Conservation (phyloP, 2,113 vertebrate species). For the Cryptomyrus ogoouensis region DNA sequence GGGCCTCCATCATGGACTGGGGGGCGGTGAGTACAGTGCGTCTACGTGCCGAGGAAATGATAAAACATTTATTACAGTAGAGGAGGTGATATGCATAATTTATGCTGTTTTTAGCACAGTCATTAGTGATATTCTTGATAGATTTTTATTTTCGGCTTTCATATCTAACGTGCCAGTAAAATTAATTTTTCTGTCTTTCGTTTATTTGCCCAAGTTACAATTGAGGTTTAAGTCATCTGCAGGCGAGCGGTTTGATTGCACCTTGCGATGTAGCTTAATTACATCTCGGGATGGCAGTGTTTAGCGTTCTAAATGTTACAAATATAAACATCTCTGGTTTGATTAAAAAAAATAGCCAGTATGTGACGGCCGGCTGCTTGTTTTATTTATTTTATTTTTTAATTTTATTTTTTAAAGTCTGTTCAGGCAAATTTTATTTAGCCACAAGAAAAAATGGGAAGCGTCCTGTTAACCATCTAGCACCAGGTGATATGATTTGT, state of each 20-base stretch:
- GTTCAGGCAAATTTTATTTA: slow-evolving; percentile 91
- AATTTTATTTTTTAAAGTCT: slow-evolving; percentile 66
- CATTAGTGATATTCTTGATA: slow-evolving; percentile 99
- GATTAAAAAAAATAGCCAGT: slow-evolving; percentile 78
- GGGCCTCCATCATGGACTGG: not conserved
- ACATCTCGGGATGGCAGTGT: slow-evolving; percentile 74
- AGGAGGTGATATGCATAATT: slow-evolving; percentile 99
- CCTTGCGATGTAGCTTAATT: slow-evolving; percentile 80
- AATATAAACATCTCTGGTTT: slow-evolving; percentile 87
- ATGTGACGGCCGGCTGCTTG: slow-evolving; percentile 62
- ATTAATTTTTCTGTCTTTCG: slow-evolving; percentile 87
- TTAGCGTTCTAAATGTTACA: slow-evolving; percentile 84
- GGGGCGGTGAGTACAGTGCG: slow-evolving; percentile 73
- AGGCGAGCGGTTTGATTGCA: slow-evolving; percentile 80
- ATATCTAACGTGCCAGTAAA: slow-evolving; percentile 81
- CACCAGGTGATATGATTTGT: slow-evolving; percentile 86
- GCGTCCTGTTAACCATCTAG: slow-evolving; percentile 87
- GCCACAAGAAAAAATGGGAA: slow-evolving; percentile 67
- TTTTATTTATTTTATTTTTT: slow-evolving; percentile 27
- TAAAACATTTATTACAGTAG: slow-evolving; percentile 99
- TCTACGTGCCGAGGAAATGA: slow-evolving; percentile 95
- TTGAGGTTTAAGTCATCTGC: slow-evolving; percentile 75
- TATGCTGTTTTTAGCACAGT: slow-evolving; percentile 99
- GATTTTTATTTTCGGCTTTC: slow-evolving; percentile 84
- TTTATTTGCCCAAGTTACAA: slow-evolving; percentile 88